Evolutionary conservation across 2,113 vertebrate genomes (phyloP).

Genomic region (Poecile atricapillus): DNA sequence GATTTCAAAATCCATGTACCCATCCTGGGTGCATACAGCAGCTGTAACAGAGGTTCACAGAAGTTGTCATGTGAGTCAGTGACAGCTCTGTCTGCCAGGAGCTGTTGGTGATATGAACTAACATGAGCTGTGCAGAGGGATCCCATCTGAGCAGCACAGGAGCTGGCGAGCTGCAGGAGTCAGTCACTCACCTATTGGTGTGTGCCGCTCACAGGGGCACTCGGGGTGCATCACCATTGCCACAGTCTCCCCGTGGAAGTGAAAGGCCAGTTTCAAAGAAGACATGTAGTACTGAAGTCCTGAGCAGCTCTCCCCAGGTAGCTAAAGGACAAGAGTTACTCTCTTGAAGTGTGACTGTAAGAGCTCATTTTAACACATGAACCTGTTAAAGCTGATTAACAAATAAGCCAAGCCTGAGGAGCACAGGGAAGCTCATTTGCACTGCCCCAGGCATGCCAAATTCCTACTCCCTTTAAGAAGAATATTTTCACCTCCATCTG

Average conservation of each 20-base stretch:
- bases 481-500: background rate
- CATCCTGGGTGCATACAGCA: slow-evolving; percentile 64
- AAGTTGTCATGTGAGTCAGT: rapidly evolving
- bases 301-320: slow-evolving; percentile 28
- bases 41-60: slow-evolving; percentile 12
- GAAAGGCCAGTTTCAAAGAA: slow-evolving; percentile 62
- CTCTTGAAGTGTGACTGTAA: background rate
- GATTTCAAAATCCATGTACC: slow-evolving; percentile 74
- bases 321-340: slow-evolving; percentile 31
- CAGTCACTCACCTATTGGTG: slow-evolving; percentile 36
- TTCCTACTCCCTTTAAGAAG: background rate
- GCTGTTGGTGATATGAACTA: background rate
- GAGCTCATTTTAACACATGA: background rate
- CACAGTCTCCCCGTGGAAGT: background rate
- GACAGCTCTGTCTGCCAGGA: background rate
- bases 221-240: slow-evolving; percentile 47
- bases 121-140: background rate
- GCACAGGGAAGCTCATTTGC: background rate
- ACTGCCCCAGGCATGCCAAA: background rate
- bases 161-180: background rate
- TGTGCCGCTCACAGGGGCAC: slow-evolving; percentile 53
- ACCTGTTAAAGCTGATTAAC: background rate
- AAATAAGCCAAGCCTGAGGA: background rate
- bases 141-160: background rate
- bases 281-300: slow-evolving; percentile 37